These are phyloP conservation scores for Hypomecis atomaria DNA, from an alignment of 2,888 invertebrate species.

Conservation along the genomic window DNA sequence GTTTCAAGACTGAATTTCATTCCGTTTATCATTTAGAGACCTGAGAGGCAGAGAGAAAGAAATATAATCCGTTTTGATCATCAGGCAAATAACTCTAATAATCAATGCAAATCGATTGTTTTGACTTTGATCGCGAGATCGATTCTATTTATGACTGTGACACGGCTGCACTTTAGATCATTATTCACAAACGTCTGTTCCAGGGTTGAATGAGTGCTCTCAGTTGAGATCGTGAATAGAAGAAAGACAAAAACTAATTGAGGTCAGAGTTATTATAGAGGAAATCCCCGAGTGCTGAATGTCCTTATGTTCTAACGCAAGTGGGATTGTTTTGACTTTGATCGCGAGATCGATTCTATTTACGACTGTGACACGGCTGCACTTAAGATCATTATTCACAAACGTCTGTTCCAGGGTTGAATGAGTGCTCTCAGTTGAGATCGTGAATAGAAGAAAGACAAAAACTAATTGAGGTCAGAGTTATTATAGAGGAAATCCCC, in stretches of 20 bases:
- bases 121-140: constrained; percentile 22
- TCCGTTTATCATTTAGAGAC: too few relatives aligned
- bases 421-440: constrained; percentile 15
- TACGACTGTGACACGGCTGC: constrained; percentile 25
- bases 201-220: constrained; percentile 15
- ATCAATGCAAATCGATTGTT: constrained; percentile 38
- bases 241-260: constrained; percentile 34
- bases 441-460: constrained; percentile 19
- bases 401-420: constrained; percentile 23
- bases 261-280: constrained; percentile 31
- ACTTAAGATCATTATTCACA: constrained; percentile 16
- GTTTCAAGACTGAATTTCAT: too few relatives aligned
- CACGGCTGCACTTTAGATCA: constrained; percentile 23
- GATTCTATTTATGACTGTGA: constrained; percentile 24
- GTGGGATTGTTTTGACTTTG: constrained; percentile 31
- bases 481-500: constrained; percentile 38
- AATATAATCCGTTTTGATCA: too few relatives aligned
- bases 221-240: constrained; percentile 20
- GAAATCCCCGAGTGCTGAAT: constrained; percentile 31
- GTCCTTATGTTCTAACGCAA: constrained; percentile 23
- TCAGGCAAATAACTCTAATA: not conserved
- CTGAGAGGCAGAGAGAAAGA: too few relatives aligned
- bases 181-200: constrained; percentile 22
- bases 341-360: constrained; percentile 21
- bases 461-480: constrained; percentile 35